Conservation (phyloP, 2,888 invertebrate genomes). For the Stenurella melanura region DNA sequence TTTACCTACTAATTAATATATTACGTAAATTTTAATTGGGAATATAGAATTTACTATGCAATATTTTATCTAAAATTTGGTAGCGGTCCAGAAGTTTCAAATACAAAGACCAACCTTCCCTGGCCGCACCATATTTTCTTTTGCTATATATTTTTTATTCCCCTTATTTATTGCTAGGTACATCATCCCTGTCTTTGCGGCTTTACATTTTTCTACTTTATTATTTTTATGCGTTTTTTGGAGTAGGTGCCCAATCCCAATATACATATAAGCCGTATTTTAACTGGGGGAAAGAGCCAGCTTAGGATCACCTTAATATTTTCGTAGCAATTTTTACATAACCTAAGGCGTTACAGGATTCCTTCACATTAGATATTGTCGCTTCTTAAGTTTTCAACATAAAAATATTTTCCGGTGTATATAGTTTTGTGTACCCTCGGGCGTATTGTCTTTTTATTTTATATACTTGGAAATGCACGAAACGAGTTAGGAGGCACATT, state of each 20-base stretch:
- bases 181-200: slow-evolving; percentile 27
- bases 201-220: slow-evolving; percentile 32
- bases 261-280: slow-evolving; percentile 44
- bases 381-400: slow-evolving; percentile 45
- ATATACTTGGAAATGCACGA: slow-evolving; percentile 23
- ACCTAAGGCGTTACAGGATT: slow-evolving; percentile 36
- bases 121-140: neutral
- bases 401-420: slow-evolving; percentile 44
- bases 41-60: too few relatives aligned
- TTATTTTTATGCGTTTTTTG: slow-evolving; percentile 38
- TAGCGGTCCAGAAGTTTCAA: neutral
- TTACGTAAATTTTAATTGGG: too few relatives aligned
- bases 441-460: slow-evolving; percentile 8
- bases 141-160: slow-evolving; percentile 25
- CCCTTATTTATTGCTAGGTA: slow-evolving; percentile 34
- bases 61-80: neutral
- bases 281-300: slow-evolving; percentile 19
- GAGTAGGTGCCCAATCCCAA: slow-evolving; percentile 43
- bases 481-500: neutral
- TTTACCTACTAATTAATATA: too few relatives aligned
- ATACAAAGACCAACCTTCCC: neutral
- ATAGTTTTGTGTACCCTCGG: slow-evolving; percentile 17
- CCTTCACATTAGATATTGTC: slow-evolving; percentile 46
- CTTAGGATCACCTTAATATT: slow-evolving; percentile 45
- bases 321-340: slow-evolving; percentile 42